Evolutionary conservation across 2,888 invertebrate genomes (phyloP).

Genomic region (Heteromurus nitidus): DNA sequence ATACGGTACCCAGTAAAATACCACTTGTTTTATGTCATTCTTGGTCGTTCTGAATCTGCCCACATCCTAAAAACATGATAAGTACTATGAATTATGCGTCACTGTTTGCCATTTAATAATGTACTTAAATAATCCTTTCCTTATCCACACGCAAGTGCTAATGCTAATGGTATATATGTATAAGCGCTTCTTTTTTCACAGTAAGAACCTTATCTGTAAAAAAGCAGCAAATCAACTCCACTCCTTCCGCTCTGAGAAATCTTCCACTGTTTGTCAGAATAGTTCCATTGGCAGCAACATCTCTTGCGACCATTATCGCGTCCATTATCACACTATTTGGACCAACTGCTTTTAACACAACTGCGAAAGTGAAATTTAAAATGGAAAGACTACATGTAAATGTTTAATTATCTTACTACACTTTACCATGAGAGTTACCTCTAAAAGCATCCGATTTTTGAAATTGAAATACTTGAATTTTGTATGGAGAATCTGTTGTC

Average conservation of each 20-base stretch:
- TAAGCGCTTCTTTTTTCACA: too few species aligned
- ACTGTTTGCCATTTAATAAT: too few species aligned
- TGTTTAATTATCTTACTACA: not conserved
- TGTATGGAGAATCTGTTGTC: constrained; percentile 1
- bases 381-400: not conserved
- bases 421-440: constrained; percentile 7
- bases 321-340: not conserved
- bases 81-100: too few species aligned
- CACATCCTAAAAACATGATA: constrained; percentile 35
- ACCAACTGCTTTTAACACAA: constrained; percentile 15
- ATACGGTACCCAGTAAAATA: constrained; percentile 49
- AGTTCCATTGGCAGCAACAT: not conserved
- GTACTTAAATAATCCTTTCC: too few species aligned
- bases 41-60: constrained; percentile 5
- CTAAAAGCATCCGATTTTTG: constrained; percentile 16
- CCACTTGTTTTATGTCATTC: not conserved
- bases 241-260: constrained; percentile 19
- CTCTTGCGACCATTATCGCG: constrained; percentile 31
- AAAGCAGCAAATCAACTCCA: constrained; percentile 42
- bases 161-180: too few species aligned
- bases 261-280: constrained; percentile 26
- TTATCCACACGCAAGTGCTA: too few species aligned
- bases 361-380: constrained; percentile 14
- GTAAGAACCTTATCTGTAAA: constrained; percentile 46
- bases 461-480: not conserved